Evolutionary conservation across 2,113 vertebrate genomes (phyloP), one percentile per base, ranked within the genome.

Genomic region (Corythoichthys haematopterus): DNA sequence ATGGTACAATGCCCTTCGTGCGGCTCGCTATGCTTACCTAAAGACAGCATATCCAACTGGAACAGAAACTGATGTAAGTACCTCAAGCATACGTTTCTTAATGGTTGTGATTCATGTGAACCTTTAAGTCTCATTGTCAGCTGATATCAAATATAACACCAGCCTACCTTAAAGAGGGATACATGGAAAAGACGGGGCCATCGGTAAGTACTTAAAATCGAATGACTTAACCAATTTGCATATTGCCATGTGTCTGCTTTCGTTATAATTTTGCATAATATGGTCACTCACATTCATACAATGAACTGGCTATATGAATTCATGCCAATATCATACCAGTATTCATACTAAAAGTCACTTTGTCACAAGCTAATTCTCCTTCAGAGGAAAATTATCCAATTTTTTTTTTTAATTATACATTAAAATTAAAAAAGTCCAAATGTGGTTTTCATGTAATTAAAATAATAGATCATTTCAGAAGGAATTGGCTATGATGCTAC

Each of bases 101-200:
- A 6, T 45, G 6, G 45, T 57, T 55, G 46, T 62, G 68, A 73
- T 2, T 0, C 4, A 35, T 5, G 2, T 64, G 20, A 58, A 1
- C 12, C 1, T 53, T 71, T n/a, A 11, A 8, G 0, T 62, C 3
- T 84, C 6, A 70, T 61, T 71, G 4, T 37, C 84, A 98, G 96
- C 78, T 98, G 50, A 68, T 93, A 78, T 93, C 94, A 63, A 91
- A 87, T 87, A 93, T 95, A 83, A 97, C 94, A 73, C 93, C 94
- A 88, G 93, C 90, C 79, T 97, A 94, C 79, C 83, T 92, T 69
- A 95, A 96, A 91, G 94, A 96, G 83, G 96, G 96, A 55, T 96
- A 91, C 87, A 98, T 98, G 96, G 94, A 97, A 81, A 98, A 98
- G 85, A 98, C 96, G 0, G 96, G 95, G 12, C 96, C 96, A 11